Evolutionary conservation across 2,888 invertebrate species (phyloP), one percentile per base, ranked within the genome.

Genomic region (Idaea aversata): DNA sequence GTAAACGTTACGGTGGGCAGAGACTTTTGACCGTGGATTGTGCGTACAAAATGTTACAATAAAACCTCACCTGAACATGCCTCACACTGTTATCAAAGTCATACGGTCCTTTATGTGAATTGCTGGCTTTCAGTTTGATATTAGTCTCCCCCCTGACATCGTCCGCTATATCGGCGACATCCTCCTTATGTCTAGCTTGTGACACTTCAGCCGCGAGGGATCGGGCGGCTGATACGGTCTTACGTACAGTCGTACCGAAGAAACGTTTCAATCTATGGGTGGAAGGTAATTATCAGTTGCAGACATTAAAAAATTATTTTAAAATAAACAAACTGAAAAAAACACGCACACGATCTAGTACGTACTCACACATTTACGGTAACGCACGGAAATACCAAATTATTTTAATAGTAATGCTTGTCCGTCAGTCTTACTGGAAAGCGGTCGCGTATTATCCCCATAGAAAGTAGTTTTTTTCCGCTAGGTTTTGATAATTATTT

Each of bases 31-130:
- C n/a, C n/a, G n/a, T n/a, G n/a, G n/a, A n/a, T n/a, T n/a, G n/a
- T n/a, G n/a, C n/a, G n/a, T n/a, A n/a, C n/a, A n/a, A n/a, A n/a
- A n/a, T n/a, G 13, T 10, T 13, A 3, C 15, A 15, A 4, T 7
- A 15, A 15, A 15, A 15, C n/a, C 15, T 59, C 58, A 94, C 98
- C 92, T 97, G 97, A 0, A 99, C 97, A 76, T 98, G 97, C 82
- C 98, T 95, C 34, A 99, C 94, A 72, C 96, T 95, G 63, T 98
- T 97, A 69, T 95, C 95, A 88, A 99, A 99, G 88, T 99, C 99
- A 83, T 98, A 98, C 0, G 99, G 99, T 0, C 99, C 99, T 84
- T 99, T 99, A 86, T 99, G 98, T 67, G 98, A 98, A 81, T 97
- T 98, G 0, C 98, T 97, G 0, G 99, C 98, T 88, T 99, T 98